Base-by-base conservation (phyloP, 2,113 vertebrate genomes). In the Antennarius striatus region DNA sequence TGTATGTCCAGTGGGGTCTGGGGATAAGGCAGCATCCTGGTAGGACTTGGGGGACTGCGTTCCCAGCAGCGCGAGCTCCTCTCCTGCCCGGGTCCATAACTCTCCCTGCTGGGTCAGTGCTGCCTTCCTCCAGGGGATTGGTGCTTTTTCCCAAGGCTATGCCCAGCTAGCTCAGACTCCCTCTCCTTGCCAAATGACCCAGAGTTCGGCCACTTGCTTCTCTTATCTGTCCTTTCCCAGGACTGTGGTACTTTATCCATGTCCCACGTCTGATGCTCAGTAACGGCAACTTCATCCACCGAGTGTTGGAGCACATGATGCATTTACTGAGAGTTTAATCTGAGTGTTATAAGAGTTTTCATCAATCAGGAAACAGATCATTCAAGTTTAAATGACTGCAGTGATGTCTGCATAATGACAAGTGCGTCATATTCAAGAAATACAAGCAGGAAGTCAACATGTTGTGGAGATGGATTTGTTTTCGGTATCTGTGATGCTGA, bases 31-130 rank as follows among this genome's bases (percentile, higher is more conserved):
- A 85, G 91, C 91, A 95, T 95, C 94, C 93, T 94, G 94, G 95
- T 92, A 92, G 92, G 92, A 95, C 93, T 90, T 93, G 90, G 91
- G 93, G 92, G 91, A 93, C 91, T 92, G 88, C 80, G 79, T 98
- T 98, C 96, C 94, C 96, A 96, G 91, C 95, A 94, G 93, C 88
- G 9, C 66, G 77, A 5, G 29, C 75, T 46, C 43, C 79, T 82
- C 75, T 88, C 75, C 71, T 80, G 74, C 79, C 78, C 63, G 15
- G 63, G 47, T 79, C 68, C 69, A 78, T 67, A 58, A 73, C 77
- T 84, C 68, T 79, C 76, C 72, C 71, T 80, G 76, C 68, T 79
- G 80, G 86, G 76, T 81, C 76, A 80, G 39, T 42, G 73, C 66
- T 84, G 79, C 77, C 76, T 85, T 76, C 51, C 85, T 85, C 83